A percentile compares a stretch with the other conserved stretches of the same genome.
phyloP scores from a whole-genome alignment of 2,888 invertebrate genomes.

The Octonoba sinensis region DNA sequence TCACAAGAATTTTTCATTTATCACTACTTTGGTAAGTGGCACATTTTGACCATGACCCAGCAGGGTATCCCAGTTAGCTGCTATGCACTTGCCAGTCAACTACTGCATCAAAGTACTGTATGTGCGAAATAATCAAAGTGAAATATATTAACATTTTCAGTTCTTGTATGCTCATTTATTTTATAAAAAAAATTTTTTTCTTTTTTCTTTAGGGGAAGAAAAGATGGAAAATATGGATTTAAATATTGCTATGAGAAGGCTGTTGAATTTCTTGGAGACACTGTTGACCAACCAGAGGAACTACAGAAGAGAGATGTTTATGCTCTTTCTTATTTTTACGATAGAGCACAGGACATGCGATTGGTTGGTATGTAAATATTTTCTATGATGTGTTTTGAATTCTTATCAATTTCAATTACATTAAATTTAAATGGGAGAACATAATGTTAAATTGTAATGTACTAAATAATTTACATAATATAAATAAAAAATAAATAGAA shows the following conservation, averaged over 20 bases:
- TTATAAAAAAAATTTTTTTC: background rate
- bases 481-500: no score
- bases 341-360: conserved; percentile 88
- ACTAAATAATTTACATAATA: background rate
- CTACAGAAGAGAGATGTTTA: conserved; percentile 78
- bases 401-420: background rate
- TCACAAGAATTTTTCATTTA: no score
- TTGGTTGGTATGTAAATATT: conserved; percentile 75
- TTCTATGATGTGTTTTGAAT: background rate
- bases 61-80: no score
- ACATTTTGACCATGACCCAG: no score
- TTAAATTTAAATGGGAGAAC: background rate
- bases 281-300: conserved; percentile 75
- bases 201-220: conserved; percentile 38
- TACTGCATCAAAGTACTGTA: no score
- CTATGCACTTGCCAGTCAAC: no score
- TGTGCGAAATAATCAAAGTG: no score
- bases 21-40: no score
- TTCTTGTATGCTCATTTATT: background rate
- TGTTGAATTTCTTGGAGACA: conserved; percentile 67
- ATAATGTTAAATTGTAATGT: background rate
- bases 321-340: conserved; percentile 95
- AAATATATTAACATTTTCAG: no score
- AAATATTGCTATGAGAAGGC: conserved; percentile 68
- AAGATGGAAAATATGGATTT: conserved; percentile 64